Evolutionary conservation across 2,113 vertebrate genomes (phyloP).

Genomic region (Mastomys coucha): DNA sequence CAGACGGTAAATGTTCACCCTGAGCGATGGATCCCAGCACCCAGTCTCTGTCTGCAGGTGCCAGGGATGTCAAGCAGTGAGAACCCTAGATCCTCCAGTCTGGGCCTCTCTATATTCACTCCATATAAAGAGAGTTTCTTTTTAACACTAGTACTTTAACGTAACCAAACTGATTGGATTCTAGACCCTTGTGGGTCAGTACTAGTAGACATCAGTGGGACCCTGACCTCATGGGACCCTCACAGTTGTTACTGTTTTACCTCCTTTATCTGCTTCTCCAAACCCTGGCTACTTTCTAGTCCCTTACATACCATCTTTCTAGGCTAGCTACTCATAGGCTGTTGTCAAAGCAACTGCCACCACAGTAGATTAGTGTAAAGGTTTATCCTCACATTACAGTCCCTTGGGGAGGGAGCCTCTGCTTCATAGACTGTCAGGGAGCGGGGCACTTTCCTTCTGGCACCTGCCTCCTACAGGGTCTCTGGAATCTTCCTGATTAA

Average conservation of each 20-base stretch:
- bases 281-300: not conserved
- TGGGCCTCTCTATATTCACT: not conserved
- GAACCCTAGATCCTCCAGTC: not conserved
- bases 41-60: not conserved
- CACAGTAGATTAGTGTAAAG: too few relatives aligned
- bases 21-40: not conserved
- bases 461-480: not conserved
- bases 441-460: not conserved
- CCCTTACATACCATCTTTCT: not conserved
- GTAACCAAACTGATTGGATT: not conserved
- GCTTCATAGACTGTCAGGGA: not conserved
- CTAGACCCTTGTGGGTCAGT: fast-evolving
- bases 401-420: not conserved
- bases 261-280: not conserved
- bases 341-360: not conserved
- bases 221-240: not conserved
- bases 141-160: not conserved
- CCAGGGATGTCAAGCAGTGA: fast-evolving
- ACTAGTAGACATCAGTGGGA: too few relatives aligned
- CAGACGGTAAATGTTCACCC: not conserved
- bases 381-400: not conserved
- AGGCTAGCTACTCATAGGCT: not conserved
- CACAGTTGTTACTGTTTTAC: not conserved
- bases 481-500: not conserved
- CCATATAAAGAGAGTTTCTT: not conserved